Conservation (phyloP, 2,888 invertebrate species). For the Troglohyphantes excavatus region DNA sequence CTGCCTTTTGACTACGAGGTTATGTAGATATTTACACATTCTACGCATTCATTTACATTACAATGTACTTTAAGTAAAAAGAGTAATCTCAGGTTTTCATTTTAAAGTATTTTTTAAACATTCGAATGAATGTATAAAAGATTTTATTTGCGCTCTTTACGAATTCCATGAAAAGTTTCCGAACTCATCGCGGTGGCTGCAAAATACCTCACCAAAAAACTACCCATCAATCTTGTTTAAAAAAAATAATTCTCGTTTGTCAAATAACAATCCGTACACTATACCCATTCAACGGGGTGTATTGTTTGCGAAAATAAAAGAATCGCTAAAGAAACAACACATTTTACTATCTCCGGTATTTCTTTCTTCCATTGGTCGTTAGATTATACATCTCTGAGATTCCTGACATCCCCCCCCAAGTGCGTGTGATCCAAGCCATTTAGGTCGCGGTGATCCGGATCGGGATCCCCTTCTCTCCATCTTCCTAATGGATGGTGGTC, state of each 20-base stretch:
- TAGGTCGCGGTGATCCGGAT: conserved; percentile 66
- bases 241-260: neutral
- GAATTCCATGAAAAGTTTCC: too few species aligned
- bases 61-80: too few species aligned
- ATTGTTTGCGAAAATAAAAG: neutral
- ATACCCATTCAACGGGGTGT: neutral
- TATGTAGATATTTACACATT: too few species aligned
- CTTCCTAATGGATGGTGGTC: conserved; percentile 35
- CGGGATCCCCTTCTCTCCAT: conserved; percentile 5
- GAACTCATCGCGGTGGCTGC: neutral
- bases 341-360: neutral
- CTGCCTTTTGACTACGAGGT: too few species aligned
- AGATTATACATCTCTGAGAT: neutral
- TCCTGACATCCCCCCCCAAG: neutral
- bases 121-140: too few species aligned
- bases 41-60: too few species aligned
- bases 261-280: neutral
- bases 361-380: neutral
- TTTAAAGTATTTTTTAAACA: too few species aligned
- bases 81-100: too few species aligned
- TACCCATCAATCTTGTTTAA: neutral
- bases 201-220: neutral
- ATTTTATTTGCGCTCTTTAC: too few species aligned
- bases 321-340: neutral
- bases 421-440: conserved; percentile 55